phyloP scores from a whole-genome alignment of 2,113 vertebrate genomes.

The Morone chrysops region DNA sequence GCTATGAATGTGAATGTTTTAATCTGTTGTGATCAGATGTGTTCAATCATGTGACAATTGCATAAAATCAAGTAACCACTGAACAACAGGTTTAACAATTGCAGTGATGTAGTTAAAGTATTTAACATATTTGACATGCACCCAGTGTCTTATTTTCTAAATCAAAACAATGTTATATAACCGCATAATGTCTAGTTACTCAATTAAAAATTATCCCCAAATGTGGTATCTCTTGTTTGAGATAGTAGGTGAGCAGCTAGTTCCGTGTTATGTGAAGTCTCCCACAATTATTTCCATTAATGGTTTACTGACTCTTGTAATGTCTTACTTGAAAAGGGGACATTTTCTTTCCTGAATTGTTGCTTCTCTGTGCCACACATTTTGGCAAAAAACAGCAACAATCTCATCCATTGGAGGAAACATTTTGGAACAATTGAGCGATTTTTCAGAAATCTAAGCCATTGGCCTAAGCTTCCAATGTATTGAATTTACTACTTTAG shows the following conservation, averaged over 20 bases:
- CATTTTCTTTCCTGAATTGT: background rate
- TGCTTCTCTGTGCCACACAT: background rate
- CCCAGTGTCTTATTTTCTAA: slow-evolving; percentile 18
- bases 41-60: background rate
- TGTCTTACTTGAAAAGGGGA: slow-evolving; percentile 3
- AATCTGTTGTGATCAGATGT: slow-evolving; percentile 11
- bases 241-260: background rate
- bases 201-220: background rate
- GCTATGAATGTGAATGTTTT: slow-evolving; percentile 54
- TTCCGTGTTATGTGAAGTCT: background rate
- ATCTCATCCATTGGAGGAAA: background rate
- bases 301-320: slow-evolving; percentile 28
- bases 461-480: background rate
- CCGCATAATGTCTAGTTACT: background rate
- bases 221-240: background rate
- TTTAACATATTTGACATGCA: slow-evolving; percentile 3
- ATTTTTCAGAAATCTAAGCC: background rate
- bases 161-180: background rate
- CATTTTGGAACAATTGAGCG: background rate
- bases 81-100: slow-evolving; percentile 2
- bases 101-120: background rate
- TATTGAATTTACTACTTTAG: background rate
- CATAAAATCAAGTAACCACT: slow-evolving; percentile 1
- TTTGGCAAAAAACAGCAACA: background rate
- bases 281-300: background rate